A percentile compares a stretch with the other conserved stretches of the same genome.
Evolutionary conservation across 2,888 invertebrate species (phyloP).

Genomic region (Melieria omissa): DNA sequence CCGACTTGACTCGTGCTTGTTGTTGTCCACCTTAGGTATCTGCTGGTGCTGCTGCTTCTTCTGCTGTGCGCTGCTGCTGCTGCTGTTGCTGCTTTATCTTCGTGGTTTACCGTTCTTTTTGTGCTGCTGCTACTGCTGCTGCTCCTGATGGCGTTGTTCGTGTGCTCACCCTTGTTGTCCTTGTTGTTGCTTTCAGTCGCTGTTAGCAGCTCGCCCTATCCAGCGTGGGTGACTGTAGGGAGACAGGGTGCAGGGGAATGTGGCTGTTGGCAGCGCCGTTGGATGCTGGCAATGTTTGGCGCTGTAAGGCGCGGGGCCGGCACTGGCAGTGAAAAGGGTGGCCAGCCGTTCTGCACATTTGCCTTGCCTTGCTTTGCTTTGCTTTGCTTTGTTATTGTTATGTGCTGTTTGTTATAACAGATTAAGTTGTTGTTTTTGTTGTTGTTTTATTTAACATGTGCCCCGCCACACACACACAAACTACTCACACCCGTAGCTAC

Average conservation of each 20-base stretch:
- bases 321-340: neutral
- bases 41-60: slow-evolving; percentile 6
- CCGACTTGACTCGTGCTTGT: slow-evolving; percentile 1
- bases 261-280: neutral
- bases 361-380: too few relatives aligned
- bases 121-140: slow-evolving; percentile 19
- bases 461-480: neutral
- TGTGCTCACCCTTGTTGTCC: too few relatives aligned
- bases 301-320: neutral
- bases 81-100: slow-evolving; percentile 21
- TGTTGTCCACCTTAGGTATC: slow-evolving; percentile 45
- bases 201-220: too few relatives aligned
- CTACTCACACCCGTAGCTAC: neutral
- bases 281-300: neutral
- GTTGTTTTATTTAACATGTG: slow-evolving; percentile 13
- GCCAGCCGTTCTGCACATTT: too few relatives aligned
- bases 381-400: too few relatives aligned
- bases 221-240: too few relatives aligned
- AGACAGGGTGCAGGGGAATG: neutral
- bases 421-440: neutral
- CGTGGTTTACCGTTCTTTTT: slow-evolving; percentile 25
- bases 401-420: too few relatives aligned
- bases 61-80: slow-evolving; percentile 6
- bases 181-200: too few relatives aligned
- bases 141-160: neutral